These are phyloP conservation scores for Ypsolopha sequella DNA, from an alignment of 2,888 invertebrate species.

Conservation along the genomic window DNA sequence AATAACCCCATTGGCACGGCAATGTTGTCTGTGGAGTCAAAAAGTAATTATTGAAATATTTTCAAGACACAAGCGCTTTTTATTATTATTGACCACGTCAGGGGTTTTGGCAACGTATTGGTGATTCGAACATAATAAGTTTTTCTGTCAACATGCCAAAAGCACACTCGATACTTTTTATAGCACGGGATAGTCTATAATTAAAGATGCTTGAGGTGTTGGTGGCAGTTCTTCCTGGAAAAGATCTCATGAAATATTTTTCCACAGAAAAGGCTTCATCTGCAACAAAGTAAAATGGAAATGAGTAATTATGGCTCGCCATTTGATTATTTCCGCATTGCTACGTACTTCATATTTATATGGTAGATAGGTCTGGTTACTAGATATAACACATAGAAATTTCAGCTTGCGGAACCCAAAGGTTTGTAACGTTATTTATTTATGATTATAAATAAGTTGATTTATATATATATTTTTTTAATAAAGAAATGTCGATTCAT, in stretches of 20 bases:
- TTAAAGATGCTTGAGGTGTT: constrained; percentile 1
- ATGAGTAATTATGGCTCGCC: background rate
- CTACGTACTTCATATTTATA: too few relatives aligned
- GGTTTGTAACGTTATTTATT: too few relatives aligned
- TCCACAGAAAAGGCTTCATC: constrained; percentile 4
- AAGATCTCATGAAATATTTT: constrained; percentile 2
- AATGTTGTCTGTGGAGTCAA: background rate
- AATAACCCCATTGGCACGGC: background rate
- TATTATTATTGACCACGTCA: background rate
- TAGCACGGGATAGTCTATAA: constrained; percentile 1
- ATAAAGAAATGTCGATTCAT: too few relatives aligned
- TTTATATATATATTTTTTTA: too few relatives aligned
- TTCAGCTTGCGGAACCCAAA: too few relatives aligned
- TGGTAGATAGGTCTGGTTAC: too few relatives aligned
- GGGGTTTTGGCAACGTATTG: constrained; percentile 6
- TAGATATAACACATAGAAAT: too few relatives aligned
- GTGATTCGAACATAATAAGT: background rate
- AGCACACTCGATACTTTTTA: constrained; percentile 2
- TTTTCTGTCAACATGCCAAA: constrained; percentile 3
- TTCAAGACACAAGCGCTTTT: constrained; percentile 3
- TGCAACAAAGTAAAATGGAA: constrained; percentile 3
- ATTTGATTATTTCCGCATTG: too few relatives aligned
- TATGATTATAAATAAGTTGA: too few relatives aligned
- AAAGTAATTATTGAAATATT: background rate
- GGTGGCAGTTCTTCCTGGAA: constrained; percentile 1